A percentile compares a stretch with the other conserved stretches of the same genome.
Evolutionary conservation across 2,113 vertebrate species (phyloP).

Genomic region (Sturnira hondurensis): DNA sequence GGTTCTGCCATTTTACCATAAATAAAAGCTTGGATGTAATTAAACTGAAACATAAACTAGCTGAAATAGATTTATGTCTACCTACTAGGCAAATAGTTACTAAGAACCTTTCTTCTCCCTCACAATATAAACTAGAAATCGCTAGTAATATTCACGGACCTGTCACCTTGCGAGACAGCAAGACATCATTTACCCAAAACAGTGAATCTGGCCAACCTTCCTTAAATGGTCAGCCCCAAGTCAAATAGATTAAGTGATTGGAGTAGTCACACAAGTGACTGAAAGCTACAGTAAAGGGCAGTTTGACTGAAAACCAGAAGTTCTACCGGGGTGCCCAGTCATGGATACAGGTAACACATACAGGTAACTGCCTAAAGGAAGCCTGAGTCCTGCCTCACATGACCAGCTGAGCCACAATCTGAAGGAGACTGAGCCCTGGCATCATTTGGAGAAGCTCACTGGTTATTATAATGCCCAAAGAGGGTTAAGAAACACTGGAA

Average conservation of each 20-base stretch:
- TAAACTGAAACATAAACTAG: neutral
- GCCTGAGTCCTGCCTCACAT: neutral
- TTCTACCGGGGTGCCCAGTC: neutral
- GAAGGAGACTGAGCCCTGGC: neutral
- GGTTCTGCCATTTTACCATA: neutral
- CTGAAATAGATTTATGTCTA: neutral
- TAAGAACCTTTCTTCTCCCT: neutral
- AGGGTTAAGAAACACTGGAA: neutral
- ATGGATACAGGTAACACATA: neutral
- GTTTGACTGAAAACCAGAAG: neutral
- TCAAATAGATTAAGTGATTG: neutral
- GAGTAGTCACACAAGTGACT: neutral
- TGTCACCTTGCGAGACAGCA: constrained; percentile 2
- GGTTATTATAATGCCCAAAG: neutral
- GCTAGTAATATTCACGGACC: neutral
- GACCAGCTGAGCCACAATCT: neutral
- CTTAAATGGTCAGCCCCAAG: neutral
- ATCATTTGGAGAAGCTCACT: neutral
- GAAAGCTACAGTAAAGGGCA: neutral
- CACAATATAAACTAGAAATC: constrained; percentile 14
- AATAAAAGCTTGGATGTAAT: neutral
- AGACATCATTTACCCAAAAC: neutral
- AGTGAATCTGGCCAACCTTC: neutral
- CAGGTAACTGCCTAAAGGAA: neutral
- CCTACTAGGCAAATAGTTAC: neutral